Evolutionary conservation across 2,888 invertebrate genomes (phyloP).

Genomic region (Cactoblastis cactorum): DNA sequence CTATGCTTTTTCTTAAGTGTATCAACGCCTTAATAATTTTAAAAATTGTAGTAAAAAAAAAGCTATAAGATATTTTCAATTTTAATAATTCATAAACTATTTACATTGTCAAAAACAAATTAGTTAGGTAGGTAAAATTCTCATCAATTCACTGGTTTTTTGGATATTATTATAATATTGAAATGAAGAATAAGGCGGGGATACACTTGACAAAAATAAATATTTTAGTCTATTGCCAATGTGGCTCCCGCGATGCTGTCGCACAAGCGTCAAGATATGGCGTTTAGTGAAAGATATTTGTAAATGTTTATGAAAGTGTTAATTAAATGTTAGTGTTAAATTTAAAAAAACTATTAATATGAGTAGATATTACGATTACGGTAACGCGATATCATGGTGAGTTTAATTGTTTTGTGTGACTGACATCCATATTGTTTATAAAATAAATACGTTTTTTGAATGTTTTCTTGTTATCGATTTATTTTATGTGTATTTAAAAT

Average conservation of each 20-base stretch:
- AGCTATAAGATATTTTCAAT: too few relatives aligned
- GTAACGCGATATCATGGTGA: conserved; percentile 77
- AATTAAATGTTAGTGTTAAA: conserved; percentile 54
- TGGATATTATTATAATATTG: neutral
- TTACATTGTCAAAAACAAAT: too few relatives aligned
- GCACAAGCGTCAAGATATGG: conserved; percentile 65
- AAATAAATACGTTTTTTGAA: conserved; percentile 56
- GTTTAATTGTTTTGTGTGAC: conserved; percentile 43
- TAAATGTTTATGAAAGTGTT: conserved; percentile 47
- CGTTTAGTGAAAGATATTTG: conserved; percentile 58
- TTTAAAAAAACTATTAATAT: conserved; percentile 60
- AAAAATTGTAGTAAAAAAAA: neutral
- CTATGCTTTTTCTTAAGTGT: conserved; percentile 17
- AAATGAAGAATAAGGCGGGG: neutral
- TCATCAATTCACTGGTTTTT: neutral
- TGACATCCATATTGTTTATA: conserved; percentile 69
- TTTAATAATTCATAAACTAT: too few relatives aligned
- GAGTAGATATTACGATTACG: conserved; percentile 79
- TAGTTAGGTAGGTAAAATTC: neutral
- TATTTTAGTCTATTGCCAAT: conserved; percentile 62
- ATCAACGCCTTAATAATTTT: neutral
- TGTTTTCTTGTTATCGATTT: conserved; percentile 6
- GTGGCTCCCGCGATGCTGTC: conserved; percentile 53
- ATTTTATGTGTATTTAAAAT: neutral
- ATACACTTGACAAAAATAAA: conserved; percentile 23